Percentiles rank a stretch among this genome's conserved stretches.
Evolutionary conservation across 2,113 vertebrate species (phyloP).

Genomic region (Gallinago media): DNA sequence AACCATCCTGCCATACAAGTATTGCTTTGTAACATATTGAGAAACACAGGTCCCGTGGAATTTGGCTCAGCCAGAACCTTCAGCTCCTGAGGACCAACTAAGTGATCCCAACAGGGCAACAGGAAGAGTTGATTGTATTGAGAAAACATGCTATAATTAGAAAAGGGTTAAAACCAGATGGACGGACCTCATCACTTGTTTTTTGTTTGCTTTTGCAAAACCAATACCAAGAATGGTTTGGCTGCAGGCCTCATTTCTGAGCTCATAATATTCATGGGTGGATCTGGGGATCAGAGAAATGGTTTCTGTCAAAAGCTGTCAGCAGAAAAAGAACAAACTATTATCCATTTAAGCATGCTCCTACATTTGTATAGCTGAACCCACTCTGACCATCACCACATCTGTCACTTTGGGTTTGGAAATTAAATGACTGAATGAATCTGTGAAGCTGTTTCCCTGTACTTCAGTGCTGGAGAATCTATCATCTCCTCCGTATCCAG

Average conservation of each 20-base stretch:
- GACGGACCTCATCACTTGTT: conserved; percentile 46
- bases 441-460: neutral
- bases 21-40: neutral
- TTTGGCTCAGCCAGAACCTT: neutral
- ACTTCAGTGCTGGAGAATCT: neutral
- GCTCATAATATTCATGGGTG: conserved; percentile 49
- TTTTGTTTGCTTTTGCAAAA: conserved; percentile 67
- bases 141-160: conserved; percentile 44
- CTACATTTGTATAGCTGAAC: neutral
- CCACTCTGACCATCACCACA: neutral
- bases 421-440: neutral
- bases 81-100: neutral
- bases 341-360: neutral
- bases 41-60: neutral
- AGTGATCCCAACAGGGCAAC: neutral
- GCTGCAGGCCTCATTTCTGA: conserved; percentile 49
- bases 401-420: neutral
- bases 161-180: conserved; percentile 43
- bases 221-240: conserved; percentile 60
- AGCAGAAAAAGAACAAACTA: conserved; percentile 13
- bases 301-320: conserved; percentile 48
- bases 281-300: conserved; percentile 31
- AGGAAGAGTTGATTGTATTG: neutral
- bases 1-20: neutral
- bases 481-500: neutral